Evolutionary conservation across 92 coral and sea anemone species (phyloP).

Genomic region (Phymanthus crucifer): DNA sequence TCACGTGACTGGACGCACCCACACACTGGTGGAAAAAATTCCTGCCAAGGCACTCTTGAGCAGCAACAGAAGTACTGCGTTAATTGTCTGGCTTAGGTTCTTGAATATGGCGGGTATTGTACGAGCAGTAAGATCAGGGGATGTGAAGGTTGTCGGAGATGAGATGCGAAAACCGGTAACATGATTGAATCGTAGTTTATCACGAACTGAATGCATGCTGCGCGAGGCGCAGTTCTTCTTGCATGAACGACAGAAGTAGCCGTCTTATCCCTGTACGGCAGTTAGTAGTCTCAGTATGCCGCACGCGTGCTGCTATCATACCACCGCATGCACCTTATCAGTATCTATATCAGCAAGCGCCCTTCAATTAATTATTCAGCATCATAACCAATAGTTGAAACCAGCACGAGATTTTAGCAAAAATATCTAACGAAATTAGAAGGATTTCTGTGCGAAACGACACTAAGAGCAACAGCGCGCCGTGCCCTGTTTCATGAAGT

Average conservation of each 20-base stretch:
- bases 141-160: constrained; percentile 54
- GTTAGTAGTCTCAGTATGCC: neutral
- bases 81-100: no score
- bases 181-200: neutral
- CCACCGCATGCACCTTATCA: neutral
- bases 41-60: neutral
- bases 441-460: neutral
- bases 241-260: neutral
- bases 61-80: neutral
- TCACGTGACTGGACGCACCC: constrained; percentile 10
- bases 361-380: neutral
- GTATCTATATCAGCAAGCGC: neutral
- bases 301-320: neutral
- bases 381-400: neutral
- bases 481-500: constrained; percentile 1
- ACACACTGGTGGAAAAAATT: neutral
- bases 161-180: constrained; percentile 74
- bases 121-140: constrained; percentile 80
- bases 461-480: neutral
- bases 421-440: neutral
- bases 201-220: neutral
- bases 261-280: neutral
- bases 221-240: neutral
- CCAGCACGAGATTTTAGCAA: neutral
- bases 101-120: constrained; percentile 39